Evolutionary conservation across 2,113 vertebrate species (phyloP).

Genomic region (Pungitius pungitius): DNA sequence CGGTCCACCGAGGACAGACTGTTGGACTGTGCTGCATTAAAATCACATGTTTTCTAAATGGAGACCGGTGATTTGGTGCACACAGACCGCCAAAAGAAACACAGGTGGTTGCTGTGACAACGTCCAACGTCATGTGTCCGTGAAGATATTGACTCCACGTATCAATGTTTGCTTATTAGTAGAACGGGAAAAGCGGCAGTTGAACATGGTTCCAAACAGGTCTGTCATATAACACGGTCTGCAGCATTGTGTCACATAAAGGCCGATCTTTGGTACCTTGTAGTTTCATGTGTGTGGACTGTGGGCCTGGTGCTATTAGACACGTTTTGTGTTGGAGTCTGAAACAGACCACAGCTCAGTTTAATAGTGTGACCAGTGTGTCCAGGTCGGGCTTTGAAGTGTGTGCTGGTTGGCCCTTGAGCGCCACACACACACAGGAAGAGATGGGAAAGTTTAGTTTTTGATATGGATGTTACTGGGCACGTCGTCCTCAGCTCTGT

Average conservation of each 20-base stretch:
- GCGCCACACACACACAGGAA: slow-evolving; percentile 1
- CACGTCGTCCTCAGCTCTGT: neutral
- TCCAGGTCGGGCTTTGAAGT: neutral
- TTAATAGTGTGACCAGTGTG: neutral
- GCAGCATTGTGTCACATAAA: neutral
- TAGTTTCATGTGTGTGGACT: neutral
- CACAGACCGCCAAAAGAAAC: neutral
- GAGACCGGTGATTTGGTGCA: neutral
- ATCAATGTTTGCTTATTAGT: neutral
- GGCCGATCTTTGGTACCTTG: neutral
- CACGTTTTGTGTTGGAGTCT: neutral
- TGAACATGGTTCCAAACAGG: neutral
- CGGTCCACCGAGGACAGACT: too few species aligned
- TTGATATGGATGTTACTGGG: neutral
- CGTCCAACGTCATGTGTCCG: too few species aligned
- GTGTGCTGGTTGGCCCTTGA: neutral
- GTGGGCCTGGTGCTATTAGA: neutral
- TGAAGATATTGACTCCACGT: neutral
- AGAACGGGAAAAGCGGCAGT: neutral
- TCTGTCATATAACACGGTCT: neutral
- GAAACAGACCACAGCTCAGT: too few species aligned
- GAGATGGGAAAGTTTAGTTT: slow-evolving; percentile 4
- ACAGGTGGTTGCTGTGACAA: neutral
- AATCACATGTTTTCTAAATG: neutral
- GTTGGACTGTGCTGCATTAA: neutral